Conservation (phyloP, 2,888 invertebrate species). For the Nomada hirtipes region DNA sequence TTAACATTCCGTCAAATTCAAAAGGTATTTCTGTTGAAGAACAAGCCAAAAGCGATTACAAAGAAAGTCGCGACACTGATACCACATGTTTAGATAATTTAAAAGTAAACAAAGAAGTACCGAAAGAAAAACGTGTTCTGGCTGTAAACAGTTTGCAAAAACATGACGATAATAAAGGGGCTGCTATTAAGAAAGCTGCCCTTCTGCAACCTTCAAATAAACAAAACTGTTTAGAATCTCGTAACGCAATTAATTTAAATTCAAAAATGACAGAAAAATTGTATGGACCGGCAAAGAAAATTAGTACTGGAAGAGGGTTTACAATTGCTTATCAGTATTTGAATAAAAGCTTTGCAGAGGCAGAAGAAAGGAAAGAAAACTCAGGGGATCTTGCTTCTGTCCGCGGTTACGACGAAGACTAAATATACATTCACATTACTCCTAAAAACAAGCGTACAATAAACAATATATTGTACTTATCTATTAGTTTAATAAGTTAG, state of each 20-base stretch:
- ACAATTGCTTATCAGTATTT: slow-evolving; percentile 23
- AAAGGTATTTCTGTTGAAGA: neutral
- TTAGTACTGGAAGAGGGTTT: slow-evolving; percentile 51
- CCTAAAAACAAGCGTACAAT: no score
- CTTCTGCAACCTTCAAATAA: neutral
- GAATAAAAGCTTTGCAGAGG: no score
- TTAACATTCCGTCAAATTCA: neutral
- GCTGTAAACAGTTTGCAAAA: neutral
- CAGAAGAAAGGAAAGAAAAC: neutral
- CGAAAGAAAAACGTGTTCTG: neutral
- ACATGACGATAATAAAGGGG: neutral
- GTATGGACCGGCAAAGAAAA: slow-evolving; percentile 10
- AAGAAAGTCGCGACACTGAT: neutral
- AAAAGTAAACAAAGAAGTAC: neutral
- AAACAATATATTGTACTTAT: no score
- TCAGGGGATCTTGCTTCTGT: neutral
- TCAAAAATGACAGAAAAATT: neutral
- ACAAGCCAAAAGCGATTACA: neutral
- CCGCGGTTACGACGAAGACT: neutral
- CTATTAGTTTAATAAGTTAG: no score
- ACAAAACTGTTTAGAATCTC: neutral
- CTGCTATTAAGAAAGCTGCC: neutral
- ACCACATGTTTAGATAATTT: neutral
- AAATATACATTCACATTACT: neutral
- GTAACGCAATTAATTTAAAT: neutral